These are phyloP conservation scores for Rhamphomyia laevipes DNA, from an alignment of 2,888 invertebrate species.

Conservation along the genomic window DNA sequence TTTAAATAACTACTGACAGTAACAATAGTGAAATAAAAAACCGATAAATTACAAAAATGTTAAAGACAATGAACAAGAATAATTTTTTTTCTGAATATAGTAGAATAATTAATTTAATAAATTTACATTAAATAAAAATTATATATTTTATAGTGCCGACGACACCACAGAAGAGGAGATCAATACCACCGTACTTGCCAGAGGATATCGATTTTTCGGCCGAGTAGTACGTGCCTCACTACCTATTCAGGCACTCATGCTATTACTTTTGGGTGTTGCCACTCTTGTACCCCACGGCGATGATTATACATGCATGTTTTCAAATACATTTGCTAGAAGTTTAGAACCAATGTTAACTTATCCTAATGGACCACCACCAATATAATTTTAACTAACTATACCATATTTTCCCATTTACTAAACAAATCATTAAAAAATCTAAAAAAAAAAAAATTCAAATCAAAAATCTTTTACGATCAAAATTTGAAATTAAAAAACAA, in stretches of 20 bases:
- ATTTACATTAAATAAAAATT: too few relatives aligned
- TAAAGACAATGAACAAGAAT: too few relatives aligned
- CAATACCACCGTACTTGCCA: conserved; percentile 53
- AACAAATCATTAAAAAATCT: too few relatives aligned
- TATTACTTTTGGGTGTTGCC: conserved; percentile 85
- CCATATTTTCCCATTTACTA: too few relatives aligned
- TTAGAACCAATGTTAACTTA: conserved; percentile 83
- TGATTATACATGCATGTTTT: conserved; percentile 74
- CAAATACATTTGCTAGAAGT: conserved; percentile 69
- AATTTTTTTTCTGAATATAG: too few relatives aligned
- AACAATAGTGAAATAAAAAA: too few relatives aligned
- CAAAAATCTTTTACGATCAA: neutral
- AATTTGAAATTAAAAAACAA: neutral
- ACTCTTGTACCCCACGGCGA: conserved; percentile 80
- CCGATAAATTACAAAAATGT: too few relatives aligned
- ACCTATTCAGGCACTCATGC: conserved; percentile 88
- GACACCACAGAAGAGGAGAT: conserved; percentile 42
- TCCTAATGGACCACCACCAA: conserved; percentile 87
- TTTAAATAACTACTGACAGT: too few relatives aligned
- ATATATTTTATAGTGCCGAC: conserved; percentile 18
- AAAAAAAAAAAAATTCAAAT: too few relatives aligned
- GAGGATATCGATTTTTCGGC: conserved; percentile 74
- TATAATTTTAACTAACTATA: conserved; percentile 42
- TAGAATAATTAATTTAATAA: too few relatives aligned
- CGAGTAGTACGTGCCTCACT: conserved; percentile 84